phyloP scores from a whole-genome alignment of 2,113 vertebrate genomes.

The Mixornis gularis region DNA sequence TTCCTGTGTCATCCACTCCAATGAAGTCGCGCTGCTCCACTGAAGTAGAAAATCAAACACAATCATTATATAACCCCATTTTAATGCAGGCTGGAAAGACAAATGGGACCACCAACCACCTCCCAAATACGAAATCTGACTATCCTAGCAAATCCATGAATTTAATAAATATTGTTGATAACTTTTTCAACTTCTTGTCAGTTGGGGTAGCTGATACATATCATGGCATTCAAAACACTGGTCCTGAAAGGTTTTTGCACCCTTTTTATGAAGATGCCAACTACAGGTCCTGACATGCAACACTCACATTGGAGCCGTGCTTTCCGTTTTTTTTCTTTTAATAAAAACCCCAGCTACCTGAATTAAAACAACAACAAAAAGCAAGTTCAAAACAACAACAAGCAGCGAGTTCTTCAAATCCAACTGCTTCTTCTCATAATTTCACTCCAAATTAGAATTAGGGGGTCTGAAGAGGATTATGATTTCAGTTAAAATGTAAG shows the following conservation, averaged over 20 bases:
- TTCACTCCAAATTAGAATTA: background rate
- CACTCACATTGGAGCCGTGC: background rate
- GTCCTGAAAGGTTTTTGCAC: background rate
- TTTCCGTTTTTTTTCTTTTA: background rate
- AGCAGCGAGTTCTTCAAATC: background rate
- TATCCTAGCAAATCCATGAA: background rate
- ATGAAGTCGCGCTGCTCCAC: slow-evolving; percentile 97
- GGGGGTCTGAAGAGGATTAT: background rate
- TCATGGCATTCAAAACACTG: background rate
- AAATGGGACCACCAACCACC: background rate
- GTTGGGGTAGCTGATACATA: background rate
- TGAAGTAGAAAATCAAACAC: slow-evolving; percentile 69
- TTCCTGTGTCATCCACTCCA: slow-evolving; percentile 89
- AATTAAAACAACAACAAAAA: slow-evolving; percentile 1
- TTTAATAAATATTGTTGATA: background rate
- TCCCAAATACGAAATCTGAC: background rate
- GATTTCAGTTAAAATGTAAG: background rate
- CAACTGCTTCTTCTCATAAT: background rate
- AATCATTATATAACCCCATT: slow-evolving; percentile 1
- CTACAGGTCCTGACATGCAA: background rate
- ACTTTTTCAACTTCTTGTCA: background rate
- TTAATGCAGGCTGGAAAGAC: background rate
- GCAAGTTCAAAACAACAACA: no score
- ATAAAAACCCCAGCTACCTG: background rate
- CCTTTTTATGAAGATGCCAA: background rate